These are phyloP conservation scores for Toxostoma redivivum DNA, from an alignment of 2,113 vertebrate genomes.

Conservation along the genomic window DNA sequence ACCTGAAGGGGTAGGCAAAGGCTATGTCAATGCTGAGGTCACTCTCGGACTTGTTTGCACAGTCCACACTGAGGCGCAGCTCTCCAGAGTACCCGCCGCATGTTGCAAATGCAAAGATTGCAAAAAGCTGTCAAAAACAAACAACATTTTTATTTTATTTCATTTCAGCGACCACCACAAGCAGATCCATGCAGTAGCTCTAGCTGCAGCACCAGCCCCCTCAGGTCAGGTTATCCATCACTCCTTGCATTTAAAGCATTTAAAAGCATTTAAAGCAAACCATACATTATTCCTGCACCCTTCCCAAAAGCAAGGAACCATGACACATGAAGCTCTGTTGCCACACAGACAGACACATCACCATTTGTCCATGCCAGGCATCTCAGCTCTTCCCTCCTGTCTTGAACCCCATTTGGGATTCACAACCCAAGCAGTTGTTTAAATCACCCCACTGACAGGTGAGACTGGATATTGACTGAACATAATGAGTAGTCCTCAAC, in stretches of 20 bases:
- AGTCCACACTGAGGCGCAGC: slow-evolving; percentile 94
- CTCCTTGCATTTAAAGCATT: not conserved
- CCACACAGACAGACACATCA: not conserved
- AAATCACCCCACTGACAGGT: not conserved
- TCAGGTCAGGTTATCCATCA: not conserved
- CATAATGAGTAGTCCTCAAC: not conserved
- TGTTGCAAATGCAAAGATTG: slow-evolving; percentile 99
- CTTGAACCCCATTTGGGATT: not conserved
- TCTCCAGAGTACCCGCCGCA: slow-evolving; percentile 96
- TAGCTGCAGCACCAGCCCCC: not conserved
- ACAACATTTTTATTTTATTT: not conserved
- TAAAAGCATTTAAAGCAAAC: no score
- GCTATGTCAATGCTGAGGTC: slow-evolving; percentile 91
- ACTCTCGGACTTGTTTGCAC: slow-evolving; percentile 93
- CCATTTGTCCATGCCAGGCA: not conserved
- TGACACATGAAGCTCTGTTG: not conserved
- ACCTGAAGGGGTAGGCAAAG: slow-evolving; percentile 97
- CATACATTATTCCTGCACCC: not conserved
- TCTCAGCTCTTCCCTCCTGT: not conserved
- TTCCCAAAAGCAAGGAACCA: not conserved
- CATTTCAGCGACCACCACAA: not conserved
- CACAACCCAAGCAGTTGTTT: not conserved
- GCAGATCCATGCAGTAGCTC: not conserved
- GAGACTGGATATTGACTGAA: not conserved
- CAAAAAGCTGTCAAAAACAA: slow-evolving; percentile 87